Percentiles rank a stretch among this genome's conserved stretches.
Conservation (phyloP, 2,113 vertebrate genomes). For the Odontophorus gujanensis region DNA sequence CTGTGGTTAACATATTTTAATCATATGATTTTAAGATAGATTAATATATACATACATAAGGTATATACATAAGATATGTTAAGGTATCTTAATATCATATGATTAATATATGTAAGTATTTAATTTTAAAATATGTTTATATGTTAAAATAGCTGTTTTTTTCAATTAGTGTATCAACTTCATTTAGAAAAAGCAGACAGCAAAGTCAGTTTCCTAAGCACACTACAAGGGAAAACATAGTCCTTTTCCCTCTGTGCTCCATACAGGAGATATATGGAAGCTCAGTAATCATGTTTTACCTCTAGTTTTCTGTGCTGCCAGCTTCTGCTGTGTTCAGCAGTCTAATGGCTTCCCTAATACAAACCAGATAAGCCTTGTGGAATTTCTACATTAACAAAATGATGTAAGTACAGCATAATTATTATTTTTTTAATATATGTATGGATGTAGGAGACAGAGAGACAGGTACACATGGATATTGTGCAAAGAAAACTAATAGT, state of each 20-base stretch:
- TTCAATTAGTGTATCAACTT: background rate
- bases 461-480: background rate
- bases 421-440: background rate
- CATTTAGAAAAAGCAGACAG: background rate
- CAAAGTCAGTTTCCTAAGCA: background rate
- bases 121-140: background rate
- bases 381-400: background rate
- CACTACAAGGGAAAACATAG: background rate
- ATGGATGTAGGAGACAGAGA: background rate
- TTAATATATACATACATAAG: background rate
- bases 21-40: background rate
- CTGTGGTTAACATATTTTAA: background rate
- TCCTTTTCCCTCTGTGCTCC: background rate
- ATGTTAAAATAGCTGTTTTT: background rate
- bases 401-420: background rate
- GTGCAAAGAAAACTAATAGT: accelerated
- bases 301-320: background rate
- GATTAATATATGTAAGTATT: background rate
- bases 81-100: background rate
- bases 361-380: background rate
- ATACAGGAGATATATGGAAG: background rate
- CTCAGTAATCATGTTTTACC: background rate
- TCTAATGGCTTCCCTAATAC: background rate
- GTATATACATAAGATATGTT: too few relatives aligned
- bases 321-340: background rate